These are phyloP conservation scores for Cygnus buccinator DNA, from an alignment of 2,113 vertebrate genomes.

Conservation along the genomic window DNA sequence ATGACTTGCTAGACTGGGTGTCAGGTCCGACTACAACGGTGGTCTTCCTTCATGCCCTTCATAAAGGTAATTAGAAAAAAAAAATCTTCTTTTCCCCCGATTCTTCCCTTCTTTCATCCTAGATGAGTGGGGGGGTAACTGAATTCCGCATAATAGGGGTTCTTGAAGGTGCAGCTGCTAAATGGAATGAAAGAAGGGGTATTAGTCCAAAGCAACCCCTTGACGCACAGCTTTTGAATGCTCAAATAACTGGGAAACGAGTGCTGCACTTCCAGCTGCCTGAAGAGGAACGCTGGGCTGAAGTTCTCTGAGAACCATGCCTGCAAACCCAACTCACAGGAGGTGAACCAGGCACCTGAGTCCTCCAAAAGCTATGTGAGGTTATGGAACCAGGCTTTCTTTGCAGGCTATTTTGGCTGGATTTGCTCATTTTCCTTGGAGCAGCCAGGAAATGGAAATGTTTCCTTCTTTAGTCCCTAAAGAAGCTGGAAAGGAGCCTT, in stretches of 20 bases:
- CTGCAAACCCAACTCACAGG: too few relatives aligned
- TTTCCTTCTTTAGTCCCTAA: background rate
- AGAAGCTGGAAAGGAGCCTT: background rate
- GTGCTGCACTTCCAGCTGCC: background rate
- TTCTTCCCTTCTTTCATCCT: background rate
- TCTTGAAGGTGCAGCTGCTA: background rate
- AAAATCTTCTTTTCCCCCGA: background rate
- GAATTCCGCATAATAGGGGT: background rate
- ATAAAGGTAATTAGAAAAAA: background rate
- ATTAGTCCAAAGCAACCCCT: background rate
- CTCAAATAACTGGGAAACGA: background rate
- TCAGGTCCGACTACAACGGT: background rate
- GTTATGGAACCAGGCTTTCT: background rate
- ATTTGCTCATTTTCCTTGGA: background rate
- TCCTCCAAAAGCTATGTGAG: background rate
- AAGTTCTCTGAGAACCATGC: background rate
- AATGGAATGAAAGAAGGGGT: background rate
- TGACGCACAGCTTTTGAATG: background rate
- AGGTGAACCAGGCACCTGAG: background rate
- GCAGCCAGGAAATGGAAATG: background rate
- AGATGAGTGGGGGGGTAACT: background rate
- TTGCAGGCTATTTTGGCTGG: background rate
- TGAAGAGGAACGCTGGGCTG: background rate
- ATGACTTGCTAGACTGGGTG: background rate
- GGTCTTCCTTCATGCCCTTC: background rate